Evolutionary conservation across 2,113 vertebrate genomes (phyloP).

Genomic region (Ceuthmochares aereus): DNA sequence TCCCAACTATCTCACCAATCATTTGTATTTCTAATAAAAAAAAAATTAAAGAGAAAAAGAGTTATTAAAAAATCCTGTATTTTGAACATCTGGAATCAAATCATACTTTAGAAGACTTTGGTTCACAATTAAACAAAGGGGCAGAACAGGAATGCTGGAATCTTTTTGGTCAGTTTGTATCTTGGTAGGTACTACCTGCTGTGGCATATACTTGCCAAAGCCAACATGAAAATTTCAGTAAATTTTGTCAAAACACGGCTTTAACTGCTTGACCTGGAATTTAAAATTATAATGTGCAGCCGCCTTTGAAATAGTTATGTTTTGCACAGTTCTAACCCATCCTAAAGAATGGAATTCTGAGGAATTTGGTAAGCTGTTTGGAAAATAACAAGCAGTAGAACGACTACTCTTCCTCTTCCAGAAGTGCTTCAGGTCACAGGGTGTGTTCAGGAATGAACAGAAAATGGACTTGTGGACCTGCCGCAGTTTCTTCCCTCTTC

Average conservation of each 20-base stretch:
- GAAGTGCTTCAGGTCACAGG: neutral
- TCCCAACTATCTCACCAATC: neutral
- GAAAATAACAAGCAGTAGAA: neutral
- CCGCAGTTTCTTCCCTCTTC: neutral
- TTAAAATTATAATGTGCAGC: neutral
- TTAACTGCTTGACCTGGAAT: neutral
- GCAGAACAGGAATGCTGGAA: neutral
- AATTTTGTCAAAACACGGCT: neutral
- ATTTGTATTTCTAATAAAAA: neutral
- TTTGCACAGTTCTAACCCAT: neutral
- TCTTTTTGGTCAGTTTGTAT: neutral
- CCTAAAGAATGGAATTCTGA: neutral
- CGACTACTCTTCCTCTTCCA: neutral
- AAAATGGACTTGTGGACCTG: neutral
- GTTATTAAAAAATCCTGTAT: neutral
- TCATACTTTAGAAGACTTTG: neutral
- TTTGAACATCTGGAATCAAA: neutral
- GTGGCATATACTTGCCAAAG: neutral
- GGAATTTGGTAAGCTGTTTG: neutral
- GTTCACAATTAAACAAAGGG: neutral
- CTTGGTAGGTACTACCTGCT: neutral
- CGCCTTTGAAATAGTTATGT: neutral
- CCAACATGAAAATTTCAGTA: neutral
- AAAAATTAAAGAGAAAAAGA: no score
- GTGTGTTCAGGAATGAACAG: neutral